These are phyloP conservation scores for Ectemnius continuus DNA, from an alignment of 2,888 invertebrate genomes.

Conservation along the genomic window DNA sequence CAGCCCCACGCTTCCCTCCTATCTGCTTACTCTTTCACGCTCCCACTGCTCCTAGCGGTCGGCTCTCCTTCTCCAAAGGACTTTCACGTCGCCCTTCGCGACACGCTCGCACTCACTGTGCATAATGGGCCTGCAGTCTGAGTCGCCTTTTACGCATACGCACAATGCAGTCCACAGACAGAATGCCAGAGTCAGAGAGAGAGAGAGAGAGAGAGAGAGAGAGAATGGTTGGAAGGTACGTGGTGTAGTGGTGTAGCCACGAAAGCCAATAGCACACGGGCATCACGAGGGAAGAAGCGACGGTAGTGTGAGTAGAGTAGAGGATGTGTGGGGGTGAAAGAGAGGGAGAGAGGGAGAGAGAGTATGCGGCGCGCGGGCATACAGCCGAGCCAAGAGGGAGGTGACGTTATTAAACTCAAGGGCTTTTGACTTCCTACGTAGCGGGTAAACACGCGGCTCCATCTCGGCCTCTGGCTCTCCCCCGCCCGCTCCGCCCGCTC, in stretches of 20 bases:
- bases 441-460: conserved; percentile 62
- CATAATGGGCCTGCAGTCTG: not conserved
- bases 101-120: conserved; percentile 6
- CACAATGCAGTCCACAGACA: conserved; percentile 4
- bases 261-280: conserved; percentile 1
- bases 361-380: not conserved
- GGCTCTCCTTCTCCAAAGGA: not conserved
- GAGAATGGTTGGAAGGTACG: not conserved
- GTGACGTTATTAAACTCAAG: conserved; percentile 71
- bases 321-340: conserved; percentile 15
- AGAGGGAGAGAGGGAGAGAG: not conserved
- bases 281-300: not conserved
- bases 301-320: no score
- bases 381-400: not conserved
- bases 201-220: not conserved
- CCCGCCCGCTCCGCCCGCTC: no score
- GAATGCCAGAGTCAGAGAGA: no score
- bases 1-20: conserved; percentile 26
- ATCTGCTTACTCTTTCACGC: conserved; percentile 12
- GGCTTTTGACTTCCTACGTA: conserved; percentile 66
- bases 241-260: not conserved
- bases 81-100: not conserved
- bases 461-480: not conserved
- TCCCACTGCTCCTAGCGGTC: not conserved
- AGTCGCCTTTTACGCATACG: conserved; percentile 1